A percentile compares a stretch with the other conserved stretches of the same genome.
These are phyloP conservation scores for Pholis gunnellus DNA, from an alignment of 2,113 vertebrate genomes.

Conservation along the genomic window DNA sequence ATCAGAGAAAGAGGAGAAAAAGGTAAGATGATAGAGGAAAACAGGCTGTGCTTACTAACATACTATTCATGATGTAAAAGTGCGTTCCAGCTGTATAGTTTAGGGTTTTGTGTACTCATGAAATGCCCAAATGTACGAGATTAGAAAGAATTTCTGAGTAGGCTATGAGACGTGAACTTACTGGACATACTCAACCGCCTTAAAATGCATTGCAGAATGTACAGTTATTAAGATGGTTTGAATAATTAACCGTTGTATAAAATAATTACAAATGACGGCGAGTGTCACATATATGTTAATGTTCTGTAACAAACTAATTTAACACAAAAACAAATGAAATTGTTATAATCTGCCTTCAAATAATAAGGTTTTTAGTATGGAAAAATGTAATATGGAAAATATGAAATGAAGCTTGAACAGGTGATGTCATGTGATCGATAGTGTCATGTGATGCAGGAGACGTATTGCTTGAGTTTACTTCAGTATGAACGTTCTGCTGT, in stretches of 20 bases:
- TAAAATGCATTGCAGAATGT: neutral
- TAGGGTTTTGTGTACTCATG: neutral
- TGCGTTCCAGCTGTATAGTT: neutral
- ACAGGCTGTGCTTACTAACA: neutral
- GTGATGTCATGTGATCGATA: neutral
- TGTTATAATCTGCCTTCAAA: too few species aligned
- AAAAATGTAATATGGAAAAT: too few species aligned
- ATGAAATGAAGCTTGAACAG: neutral
- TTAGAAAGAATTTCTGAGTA: too few species aligned
- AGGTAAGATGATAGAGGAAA: slow-evolving; percentile 3
- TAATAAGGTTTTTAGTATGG: too few species aligned
- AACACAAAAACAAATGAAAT: too few species aligned
- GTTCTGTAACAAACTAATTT: too few species aligned
- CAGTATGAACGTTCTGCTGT: neutral
- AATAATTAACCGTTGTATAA: neutral
- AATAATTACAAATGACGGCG: neutral
- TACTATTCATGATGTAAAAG: neutral
- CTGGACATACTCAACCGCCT: neutral
- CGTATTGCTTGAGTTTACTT: neutral
- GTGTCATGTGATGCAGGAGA: neutral
- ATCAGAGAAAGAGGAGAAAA: neutral
- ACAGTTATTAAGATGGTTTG: neutral
- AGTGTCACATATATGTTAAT: neutral
- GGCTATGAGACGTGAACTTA: too few species aligned
- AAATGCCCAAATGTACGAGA: neutral